Base-by-base conservation (phyloP, 1,140 invertebrate genomes). In the Drosophila pectinifera region DNA sequence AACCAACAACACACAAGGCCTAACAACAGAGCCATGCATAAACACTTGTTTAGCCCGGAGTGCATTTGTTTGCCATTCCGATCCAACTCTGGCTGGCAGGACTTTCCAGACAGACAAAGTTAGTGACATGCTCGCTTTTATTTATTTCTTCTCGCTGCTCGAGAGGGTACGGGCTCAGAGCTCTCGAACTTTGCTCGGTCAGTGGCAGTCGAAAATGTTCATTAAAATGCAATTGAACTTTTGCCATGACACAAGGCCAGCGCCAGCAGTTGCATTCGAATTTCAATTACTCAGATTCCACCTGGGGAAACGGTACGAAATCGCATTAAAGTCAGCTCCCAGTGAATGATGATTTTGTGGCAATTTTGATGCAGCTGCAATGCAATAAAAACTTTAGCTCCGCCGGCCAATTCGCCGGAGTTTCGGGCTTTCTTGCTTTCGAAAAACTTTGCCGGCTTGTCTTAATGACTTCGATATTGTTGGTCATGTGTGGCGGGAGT, bases 381-480 rank as follows among this genome's bases (percentile, higher is more conserved):
- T 45, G 63, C 65, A 62, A 72, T 72, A 48, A 70, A 75, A 72
- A 49, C 43, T 80, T 51, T 62, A 22, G 18, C 31, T 54, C 13
- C 59, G 34, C 13, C 18, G 43, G 59, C 59, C 59, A 62, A 62
- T 62, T 58, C 54, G 54, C 59, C 28, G 54, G 3, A 24, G 4
- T 22, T 59, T 63, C 59, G 55, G 22, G 18, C 14, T 28, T 34
- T 42, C 34, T 36, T 62, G 28, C 68, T 59, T 73, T 62, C 38
- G 16, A 48, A 65, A 61, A 83, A 61, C 73, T 61, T 73, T 57
- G 46, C 54, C 61, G 46, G 28, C 34, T 56, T 67, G 54, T 68
- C 83, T 82, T 85, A 88, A 85, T 88, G 82, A 72, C 83, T 88
- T 85, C 77, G 69, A 78, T 78, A 86, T 78, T 78, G 74, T 73